phyloP scores from a whole-genome alignment of 2,113 vertebrate species.

The Coracopsis vasa region DNA sequence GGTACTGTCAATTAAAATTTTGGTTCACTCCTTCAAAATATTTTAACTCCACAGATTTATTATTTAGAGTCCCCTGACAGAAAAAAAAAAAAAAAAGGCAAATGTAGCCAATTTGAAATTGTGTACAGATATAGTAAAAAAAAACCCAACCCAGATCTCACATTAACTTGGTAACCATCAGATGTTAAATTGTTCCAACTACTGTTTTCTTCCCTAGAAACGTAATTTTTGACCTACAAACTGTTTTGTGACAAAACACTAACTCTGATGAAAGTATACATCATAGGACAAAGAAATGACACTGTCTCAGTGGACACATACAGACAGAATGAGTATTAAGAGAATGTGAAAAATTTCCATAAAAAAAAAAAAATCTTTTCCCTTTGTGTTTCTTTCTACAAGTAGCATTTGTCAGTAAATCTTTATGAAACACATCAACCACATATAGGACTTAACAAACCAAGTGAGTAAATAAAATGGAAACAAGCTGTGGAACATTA shows the following conservation, averaged over 20 bases:
- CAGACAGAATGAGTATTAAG: background rate
- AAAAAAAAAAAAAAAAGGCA: background rate
- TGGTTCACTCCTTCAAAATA: background rate
- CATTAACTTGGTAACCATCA: background rate
- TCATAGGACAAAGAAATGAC: background rate
- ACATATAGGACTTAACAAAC: background rate
- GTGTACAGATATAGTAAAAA: background rate
- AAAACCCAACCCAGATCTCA: background rate
- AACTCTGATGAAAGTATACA: background rate
- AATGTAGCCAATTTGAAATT: background rate
- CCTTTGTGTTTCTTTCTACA: background rate
- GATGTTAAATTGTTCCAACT: background rate
- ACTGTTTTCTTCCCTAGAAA: background rate
- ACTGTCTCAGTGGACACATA: background rate
- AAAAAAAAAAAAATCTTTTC: background rate
- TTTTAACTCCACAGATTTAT: background rate
- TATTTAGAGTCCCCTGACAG: background rate
- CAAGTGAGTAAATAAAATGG: background rate
- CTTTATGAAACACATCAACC: background rate
- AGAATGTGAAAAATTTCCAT: background rate
- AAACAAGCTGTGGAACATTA: background rate
- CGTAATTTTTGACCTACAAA: background rate
- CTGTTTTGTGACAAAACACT: background rate
- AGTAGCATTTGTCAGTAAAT: background rate
- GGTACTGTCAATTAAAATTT: background rate